Percentiles rank a stretch among this genome's conserved stretches.
phyloP scores from a whole-genome alignment of 2,113 vertebrate genomes.

The Pionites leucogaster region DNA sequence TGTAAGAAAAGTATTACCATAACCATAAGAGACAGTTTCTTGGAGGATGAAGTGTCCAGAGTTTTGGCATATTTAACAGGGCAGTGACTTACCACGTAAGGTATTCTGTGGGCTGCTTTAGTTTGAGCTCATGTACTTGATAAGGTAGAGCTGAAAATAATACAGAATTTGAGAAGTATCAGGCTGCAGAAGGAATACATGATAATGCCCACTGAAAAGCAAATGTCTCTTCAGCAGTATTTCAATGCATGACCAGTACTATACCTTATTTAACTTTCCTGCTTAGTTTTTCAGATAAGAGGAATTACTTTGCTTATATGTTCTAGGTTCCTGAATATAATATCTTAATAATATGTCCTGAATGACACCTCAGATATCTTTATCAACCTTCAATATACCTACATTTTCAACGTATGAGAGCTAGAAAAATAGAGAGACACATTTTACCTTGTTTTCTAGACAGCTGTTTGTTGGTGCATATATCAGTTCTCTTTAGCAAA shows the following conservation, averaged over 20 bases:
- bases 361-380: conserved; percentile 15
- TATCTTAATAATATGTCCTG: conserved; percentile 31
- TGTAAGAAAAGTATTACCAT: background rate
- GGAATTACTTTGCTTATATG: background rate
- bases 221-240: background rate
- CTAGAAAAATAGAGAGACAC: conserved; percentile 1
- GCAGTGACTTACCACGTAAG: background rate
- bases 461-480: background rate
- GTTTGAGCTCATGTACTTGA: background rate
- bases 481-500: background rate
- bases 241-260: background rate
- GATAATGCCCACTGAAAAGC: background rate
- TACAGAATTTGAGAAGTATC: background rate
- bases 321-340: background rate
- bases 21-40: background rate
- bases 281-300: background rate
- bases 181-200: background rate
- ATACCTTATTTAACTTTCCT: conserved; percentile 7
- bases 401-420: background rate
- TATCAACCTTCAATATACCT: background rate
- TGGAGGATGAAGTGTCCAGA: background rate
- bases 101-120: background rate
- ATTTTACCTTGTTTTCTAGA: conserved; percentile 35
- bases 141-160: background rate
- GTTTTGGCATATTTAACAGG: background rate